Percentiles rank a stretch among this genome's conserved stretches.
Evolutionary conservation across 2,113 vertebrate species (phyloP).

Genomic region (Pelusios castaneus): DNA sequence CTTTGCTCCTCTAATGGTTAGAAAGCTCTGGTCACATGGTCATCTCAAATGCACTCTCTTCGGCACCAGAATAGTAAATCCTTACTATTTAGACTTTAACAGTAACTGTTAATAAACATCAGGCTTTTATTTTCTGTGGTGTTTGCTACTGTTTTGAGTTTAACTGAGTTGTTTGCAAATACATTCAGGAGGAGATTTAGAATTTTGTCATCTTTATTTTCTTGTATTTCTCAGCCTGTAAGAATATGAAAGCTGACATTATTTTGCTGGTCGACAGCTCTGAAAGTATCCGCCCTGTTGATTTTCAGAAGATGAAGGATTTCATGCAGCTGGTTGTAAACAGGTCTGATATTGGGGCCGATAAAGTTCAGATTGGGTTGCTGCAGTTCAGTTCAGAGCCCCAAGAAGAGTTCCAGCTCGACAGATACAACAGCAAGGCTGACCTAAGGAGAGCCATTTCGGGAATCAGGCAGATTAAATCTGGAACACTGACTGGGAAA

Average conservation of each 20-base stretch:
- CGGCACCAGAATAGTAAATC: not conserved
- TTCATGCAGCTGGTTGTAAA: constrained; percentile 80
- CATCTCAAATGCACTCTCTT: not conserved
- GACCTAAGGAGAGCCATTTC: constrained; percentile 67
- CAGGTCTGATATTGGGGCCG: constrained; percentile 62
- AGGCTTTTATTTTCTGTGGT: not conserved
- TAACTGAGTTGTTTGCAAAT: not conserved
- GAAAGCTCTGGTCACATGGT: not conserved
- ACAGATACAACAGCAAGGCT: constrained; percentile 41
- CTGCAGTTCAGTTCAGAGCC: constrained; percentile 80
- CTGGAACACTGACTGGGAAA: constrained; percentile 75
- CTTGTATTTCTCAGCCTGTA: constrained; percentile 76
- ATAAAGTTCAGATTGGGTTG: constrained; percentile 80
- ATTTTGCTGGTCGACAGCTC: constrained; percentile 88
- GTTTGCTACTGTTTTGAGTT: not conserved
- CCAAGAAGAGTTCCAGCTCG: constrained; percentile 77
- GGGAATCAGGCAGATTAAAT: constrained; percentile 71
- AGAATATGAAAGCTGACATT: constrained; percentile 79
- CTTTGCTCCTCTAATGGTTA: too few species aligned
- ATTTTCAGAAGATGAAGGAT: constrained; percentile 83
- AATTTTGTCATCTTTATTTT: not conserved
- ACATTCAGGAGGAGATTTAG: not conserved
- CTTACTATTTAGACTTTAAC: not conserved
- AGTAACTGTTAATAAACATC: not conserved
- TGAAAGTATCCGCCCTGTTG: constrained; percentile 70